phyloP scores from a whole-genome alignment of 2,888 invertebrate species.

The Hydrotaea cyrtoneurina region DNA sequence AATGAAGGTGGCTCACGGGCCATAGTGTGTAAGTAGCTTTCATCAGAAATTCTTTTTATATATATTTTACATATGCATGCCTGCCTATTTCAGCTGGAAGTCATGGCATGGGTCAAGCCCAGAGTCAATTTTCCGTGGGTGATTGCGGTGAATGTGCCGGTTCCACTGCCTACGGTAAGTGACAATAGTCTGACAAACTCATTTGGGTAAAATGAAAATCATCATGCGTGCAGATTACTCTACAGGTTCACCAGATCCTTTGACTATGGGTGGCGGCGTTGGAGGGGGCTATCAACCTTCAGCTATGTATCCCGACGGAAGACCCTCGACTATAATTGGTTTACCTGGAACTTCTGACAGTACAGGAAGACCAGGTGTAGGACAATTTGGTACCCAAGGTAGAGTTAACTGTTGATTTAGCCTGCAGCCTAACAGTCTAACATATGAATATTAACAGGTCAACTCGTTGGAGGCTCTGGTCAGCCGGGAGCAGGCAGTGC shows the following conservation, averaged over 20 bases:
- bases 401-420: not conserved
- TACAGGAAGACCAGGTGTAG: slow-evolving; percentile 4
- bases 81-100: slow-evolving; percentile 84
- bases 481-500: slow-evolving; percentile 10
- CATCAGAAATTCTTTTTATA: not conserved
- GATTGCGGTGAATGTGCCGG: slow-evolving; percentile 74
- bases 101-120: slow-evolving; percentile 93
- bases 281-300: slow-evolving; percentile 7
- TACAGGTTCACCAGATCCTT: slow-evolving; percentile 71
- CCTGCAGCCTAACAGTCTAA: not conserved
- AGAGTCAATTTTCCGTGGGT: slow-evolving; percentile 89
- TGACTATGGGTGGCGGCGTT: slow-evolving; percentile 68
- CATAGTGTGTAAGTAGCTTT: slow-evolving; percentile 77
- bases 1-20: slow-evolving; percentile 82
- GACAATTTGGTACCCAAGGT: slow-evolving; percentile 21
- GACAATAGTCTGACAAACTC: not conserved
- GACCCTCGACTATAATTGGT: slow-evolving; percentile 71
- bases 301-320: slow-evolving; percentile 57
- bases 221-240: slow-evolving; percentile 68
- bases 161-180: slow-evolving; percentile 69
- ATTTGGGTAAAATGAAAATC: not conserved
- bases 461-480: too few species aligned
- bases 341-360: slow-evolving; percentile 61
- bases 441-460: not conserved
- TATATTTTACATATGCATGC: not conserved